These are phyloP conservation scores for Thera obeliscata DNA, from an alignment of 2,888 invertebrate genomes.

Conservation along the genomic window DNA sequence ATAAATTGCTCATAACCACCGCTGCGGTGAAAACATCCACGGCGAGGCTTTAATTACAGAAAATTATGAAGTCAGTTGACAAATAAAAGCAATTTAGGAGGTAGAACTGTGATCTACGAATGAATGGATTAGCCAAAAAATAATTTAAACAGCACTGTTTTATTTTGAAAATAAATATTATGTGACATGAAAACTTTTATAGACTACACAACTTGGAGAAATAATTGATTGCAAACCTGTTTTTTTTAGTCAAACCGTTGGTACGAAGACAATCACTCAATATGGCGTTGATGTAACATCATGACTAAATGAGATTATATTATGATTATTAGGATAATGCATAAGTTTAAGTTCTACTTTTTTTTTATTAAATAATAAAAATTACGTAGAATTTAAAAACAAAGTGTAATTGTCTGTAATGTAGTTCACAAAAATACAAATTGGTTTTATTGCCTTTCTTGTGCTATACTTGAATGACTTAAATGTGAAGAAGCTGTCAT, in stretches of 20 bases:
- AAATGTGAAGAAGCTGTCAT: not conserved
- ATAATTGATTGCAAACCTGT: no score
- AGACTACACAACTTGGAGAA: no score
- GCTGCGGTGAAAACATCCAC: constrained; percentile 65
- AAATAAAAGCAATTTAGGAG: constrained; percentile 74
- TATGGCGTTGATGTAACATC: no score
- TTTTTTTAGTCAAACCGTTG: no score
- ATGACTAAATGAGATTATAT: no score
- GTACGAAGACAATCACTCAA: no score
- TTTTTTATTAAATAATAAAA: no score
- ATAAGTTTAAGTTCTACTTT: no score
- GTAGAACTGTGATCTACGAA: constrained; percentile 23
- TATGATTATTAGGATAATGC: no score
- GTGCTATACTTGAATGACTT: not conserved
- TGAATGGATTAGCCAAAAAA: constrained; percentile 42
- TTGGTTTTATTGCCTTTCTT: not conserved
- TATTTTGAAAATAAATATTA: no score
- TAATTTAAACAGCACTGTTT: not conserved
- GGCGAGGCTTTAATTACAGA: constrained; percentile 79
- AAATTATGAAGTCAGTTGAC: constrained; percentile 77
- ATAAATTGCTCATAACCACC: constrained; percentile 63
- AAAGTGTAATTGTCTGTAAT: not conserved
- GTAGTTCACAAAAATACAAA: not conserved
- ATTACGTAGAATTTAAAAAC: no score
- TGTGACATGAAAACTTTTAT: no score